Evolutionary conservation across 30 jellyfish, hydroid and myxozoan genomes (phyloP).

Genomic region (Mastigias papua): DNA sequence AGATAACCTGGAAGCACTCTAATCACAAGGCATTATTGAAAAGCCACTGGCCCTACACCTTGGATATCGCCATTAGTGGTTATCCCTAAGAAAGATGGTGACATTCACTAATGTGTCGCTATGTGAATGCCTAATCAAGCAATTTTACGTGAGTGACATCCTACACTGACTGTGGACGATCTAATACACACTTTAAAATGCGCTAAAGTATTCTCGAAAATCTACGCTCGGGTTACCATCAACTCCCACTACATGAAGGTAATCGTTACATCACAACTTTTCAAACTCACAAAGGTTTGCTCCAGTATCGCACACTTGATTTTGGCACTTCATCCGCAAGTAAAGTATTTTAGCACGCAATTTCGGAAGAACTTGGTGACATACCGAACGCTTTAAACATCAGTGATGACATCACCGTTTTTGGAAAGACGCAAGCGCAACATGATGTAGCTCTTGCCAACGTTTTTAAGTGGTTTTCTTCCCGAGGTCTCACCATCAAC

Average conservation of each 20-base stretch:
- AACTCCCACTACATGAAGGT: constrained; percentile 4
- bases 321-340: constrained; percentile 42
- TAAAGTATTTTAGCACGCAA: constrained; percentile 45
- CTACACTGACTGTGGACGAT: too few species aligned
- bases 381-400: constrained; percentile 11
- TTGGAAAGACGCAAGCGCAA: constrained; percentile 24
- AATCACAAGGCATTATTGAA: background rate
- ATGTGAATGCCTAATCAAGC: constrained; percentile 73
- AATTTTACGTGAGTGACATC: too few species aligned
- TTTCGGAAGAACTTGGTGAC: constrained; percentile 9
- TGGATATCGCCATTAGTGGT: constrained; percentile 67
- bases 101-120: constrained; percentile 69
- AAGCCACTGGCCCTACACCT: background rate
- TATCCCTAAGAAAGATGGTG: constrained; percentile 69
- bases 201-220: too few species aligned
- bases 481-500: constrained; percentile 26
- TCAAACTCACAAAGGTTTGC: constrained; percentile 22
- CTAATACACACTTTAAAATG: too few species aligned
- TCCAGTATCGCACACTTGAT: constrained; percentile 7
- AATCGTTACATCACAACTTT: constrained; percentile 36
- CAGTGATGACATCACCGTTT: background rate
- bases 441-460: background rate
- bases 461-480: background rate
- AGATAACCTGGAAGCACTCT: background rate
- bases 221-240: constrained; percentile 46